Evolutionary conservation across 1,140 invertebrate species (phyloP).

Genomic region (Melitaea cinxia): DNA sequence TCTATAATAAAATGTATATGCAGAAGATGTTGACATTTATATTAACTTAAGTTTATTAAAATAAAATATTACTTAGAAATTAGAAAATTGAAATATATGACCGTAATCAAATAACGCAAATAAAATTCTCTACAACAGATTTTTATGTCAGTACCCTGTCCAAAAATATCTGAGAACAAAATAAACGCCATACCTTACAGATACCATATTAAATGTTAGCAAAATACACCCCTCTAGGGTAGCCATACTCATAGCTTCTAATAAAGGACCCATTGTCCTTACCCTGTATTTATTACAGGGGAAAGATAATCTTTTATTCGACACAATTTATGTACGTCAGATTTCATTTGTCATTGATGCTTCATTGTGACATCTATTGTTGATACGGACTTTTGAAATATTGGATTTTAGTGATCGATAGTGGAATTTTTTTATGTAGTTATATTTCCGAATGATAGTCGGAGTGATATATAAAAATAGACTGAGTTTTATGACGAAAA

Average conservation of each 20-base stretch:
- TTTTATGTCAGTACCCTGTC: not conserved
- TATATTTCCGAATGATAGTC: not conserved
- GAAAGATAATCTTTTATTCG: slow-evolving; percentile 74
- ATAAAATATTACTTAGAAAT: too few relatives aligned
- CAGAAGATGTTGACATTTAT: too few relatives aligned
- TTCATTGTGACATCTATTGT: slow-evolving; percentile 44
- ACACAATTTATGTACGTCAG: slow-evolving; percentile 64
- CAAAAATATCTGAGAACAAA: not conserved
- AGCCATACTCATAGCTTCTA: slow-evolving; percentile 50
- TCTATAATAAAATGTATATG: too few relatives aligned
- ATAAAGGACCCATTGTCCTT: slow-evolving; percentile 68
- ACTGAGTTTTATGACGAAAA: too few relatives aligned
- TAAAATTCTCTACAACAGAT: not conserved
- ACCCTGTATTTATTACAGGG: slow-evolving; percentile 67
- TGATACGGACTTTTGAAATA: slow-evolving; percentile 16
- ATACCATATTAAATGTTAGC: slow-evolving; percentile 8
- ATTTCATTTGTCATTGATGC: slow-evolving; percentile 68
- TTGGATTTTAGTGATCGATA: slow-evolving; percentile 32
- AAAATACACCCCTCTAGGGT: slow-evolving; percentile 37
- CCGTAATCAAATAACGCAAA: too few relatives aligned
- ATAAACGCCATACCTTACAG: not conserved
- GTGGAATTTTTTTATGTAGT: not conserved
- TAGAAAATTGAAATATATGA: too few relatives aligned
- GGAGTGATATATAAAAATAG: not conserved
- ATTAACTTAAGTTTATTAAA: too few relatives aligned